Evolutionary conservation across 2,888 invertebrate genomes (phyloP), one percentile per base, ranked within the genome.

Genomic region (Yponomeuta malinellus): DNA sequence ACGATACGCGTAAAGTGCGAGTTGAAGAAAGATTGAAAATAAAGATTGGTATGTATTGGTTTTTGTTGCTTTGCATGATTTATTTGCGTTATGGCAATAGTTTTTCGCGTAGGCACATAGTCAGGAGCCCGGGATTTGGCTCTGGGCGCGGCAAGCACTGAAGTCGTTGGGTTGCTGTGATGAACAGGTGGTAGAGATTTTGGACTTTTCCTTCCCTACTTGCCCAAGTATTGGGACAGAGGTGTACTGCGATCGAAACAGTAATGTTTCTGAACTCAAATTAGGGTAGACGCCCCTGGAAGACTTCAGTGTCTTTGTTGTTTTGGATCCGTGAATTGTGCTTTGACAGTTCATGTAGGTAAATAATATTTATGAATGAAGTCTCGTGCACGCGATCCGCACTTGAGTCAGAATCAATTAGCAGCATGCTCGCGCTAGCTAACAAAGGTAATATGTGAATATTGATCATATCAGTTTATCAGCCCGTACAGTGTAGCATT

Each of bases 11-110:
- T 94, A 95, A 96, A 95, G 97, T 97, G 92, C 95, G 97, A 94
- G 95, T 96, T 90, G 97, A 97, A 93, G 97, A 97, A 94, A 96
- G 97, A 93, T 94, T 97, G 93, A 97, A 96, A 95, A 97, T 97
- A 88, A 97, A 97, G 95, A 97, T 97, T 90, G 97, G 97, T 97
- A 94, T 93, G 96, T 95, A 89, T 81, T 81, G 78, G 29, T 80
- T 82, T 81, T 76, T 74, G 72, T 66, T 72, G 74, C 75, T 73
- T 76, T 75, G 70, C 70, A 73, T 74, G 74, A 66, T 72, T 75
- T 74, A 59, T 59, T 59, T 59, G 15, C 2, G 15, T 59, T 59
- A 12, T 15, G 52, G 15, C 2, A 12, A 59, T 15, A 15, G 67
- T 68, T 48, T 67, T 29, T 72, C 72, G 71, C 68, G 71, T 64